Conservation (phyloP, 2,113 vertebrate genomes). For the Saccopteryx leptura region DNA sequence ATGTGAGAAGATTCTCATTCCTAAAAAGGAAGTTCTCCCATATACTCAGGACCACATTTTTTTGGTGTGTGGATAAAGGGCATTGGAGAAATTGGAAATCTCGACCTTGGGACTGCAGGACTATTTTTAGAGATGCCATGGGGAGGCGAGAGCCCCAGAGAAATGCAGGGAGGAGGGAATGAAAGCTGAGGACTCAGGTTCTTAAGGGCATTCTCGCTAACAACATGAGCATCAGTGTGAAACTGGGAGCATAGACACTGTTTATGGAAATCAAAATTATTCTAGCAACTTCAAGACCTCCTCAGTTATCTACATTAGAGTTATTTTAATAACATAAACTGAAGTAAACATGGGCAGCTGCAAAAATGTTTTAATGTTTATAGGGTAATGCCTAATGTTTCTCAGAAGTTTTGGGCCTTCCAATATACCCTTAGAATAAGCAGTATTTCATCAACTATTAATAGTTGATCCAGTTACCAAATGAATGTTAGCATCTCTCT, state of each 20-base stretch:
- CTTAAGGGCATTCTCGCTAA: neutral
- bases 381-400: neutral
- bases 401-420: neutral
- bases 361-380: neutral
- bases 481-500: neutral
- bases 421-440: slow-evolving; percentile 38
- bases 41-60: neutral
- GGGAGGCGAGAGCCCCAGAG: neutral
- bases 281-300: neutral
- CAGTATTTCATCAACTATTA: slow-evolving; percentile 30
- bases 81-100: neutral
- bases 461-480: slow-evolving; percentile 1
- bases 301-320: neutral
- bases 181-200: neutral
- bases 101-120: neutral
- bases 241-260: neutral
- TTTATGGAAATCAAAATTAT: neutral
- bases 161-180: neutral
- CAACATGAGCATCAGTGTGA: too few relatives aligned
- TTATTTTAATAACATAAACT: slow-evolving; percentile 52
- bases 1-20: neutral
- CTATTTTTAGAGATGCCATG: neutral
- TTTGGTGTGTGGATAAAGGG: neutral
- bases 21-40: neutral
- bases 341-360: slow-evolving; percentile 22